Percentiles rank a stretch among this genome's conserved stretches.
phyloP scores from a whole-genome alignment of 2,797 vertebrate species.

The Bucorvus abyssinicus region DNA sequence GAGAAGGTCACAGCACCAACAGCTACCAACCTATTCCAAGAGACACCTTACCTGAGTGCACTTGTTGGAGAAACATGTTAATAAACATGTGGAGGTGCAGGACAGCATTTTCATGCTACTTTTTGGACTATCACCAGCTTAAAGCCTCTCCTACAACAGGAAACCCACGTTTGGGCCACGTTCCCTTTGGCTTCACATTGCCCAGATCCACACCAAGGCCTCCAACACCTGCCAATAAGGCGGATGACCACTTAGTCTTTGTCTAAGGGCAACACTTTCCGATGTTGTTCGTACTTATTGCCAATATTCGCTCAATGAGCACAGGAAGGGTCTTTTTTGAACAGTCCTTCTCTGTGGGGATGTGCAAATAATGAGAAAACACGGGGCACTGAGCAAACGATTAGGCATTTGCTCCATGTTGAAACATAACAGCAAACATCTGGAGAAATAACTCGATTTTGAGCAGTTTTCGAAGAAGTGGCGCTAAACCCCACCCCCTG shows the following conservation, averaged over 20 bases:
- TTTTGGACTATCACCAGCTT: neutral
- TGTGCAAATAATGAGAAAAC: rapidly evolving
- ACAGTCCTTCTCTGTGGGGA: rapidly evolving
- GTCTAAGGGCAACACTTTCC: neutral
- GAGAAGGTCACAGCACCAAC: neutral
- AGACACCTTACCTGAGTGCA: rapidly evolving
- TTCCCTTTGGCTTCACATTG: neutral
- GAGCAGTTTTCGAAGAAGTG: neutral
- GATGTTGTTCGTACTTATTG: rapidly evolving
- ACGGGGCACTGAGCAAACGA: rapidly evolving
- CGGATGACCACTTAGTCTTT: rapidly evolving
- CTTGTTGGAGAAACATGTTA: rapidly evolving
- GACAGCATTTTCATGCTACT: neutral
- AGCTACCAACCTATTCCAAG: neutral
- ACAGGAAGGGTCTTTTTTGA: neutral
- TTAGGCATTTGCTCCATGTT: neutral
- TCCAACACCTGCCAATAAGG: neutral
- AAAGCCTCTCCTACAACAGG: neutral
- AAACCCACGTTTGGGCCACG: neutral
- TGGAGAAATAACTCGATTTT: neutral
- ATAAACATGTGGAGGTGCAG: rapidly evolving
- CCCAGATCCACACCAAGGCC: rapidly evolving
- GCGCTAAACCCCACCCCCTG: rapidly evolving
- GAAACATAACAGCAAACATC: neutral
- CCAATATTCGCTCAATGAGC: neutral